phyloP scores from a whole-genome alignment of 2,797 vertebrate species.

The Sarcophilus harrisii region DNA sequence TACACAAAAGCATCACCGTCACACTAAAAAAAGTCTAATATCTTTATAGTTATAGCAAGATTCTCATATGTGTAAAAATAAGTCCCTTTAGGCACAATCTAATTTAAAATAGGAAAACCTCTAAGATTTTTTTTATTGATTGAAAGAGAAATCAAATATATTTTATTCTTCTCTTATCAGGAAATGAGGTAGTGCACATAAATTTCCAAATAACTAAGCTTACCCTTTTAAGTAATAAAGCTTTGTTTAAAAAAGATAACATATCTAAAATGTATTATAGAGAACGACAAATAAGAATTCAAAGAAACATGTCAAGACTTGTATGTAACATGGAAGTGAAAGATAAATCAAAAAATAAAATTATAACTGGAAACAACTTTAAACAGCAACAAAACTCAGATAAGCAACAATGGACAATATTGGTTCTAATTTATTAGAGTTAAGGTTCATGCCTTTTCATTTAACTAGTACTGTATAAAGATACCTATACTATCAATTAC shows the following conservation, averaged over 20 bases:
- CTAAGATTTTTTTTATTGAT: slow-evolving; percentile 39
- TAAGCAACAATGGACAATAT: neutral
- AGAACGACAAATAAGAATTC: slow-evolving; percentile 28
- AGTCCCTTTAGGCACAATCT: slow-evolving; percentile 1
- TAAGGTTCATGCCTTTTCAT: neutral
- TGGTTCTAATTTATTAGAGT: neutral
- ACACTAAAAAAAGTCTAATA: slow-evolving; percentile 29
- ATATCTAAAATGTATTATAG: slow-evolving; percentile 29
- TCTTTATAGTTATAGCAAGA: slow-evolving; percentile 39
- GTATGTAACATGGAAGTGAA: neutral
- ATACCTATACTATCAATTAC: neutral
- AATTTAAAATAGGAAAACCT: slow-evolving; percentile 45
- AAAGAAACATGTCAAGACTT: neutral
- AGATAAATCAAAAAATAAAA: neutral
- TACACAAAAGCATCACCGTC: slow-evolving; percentile 48
- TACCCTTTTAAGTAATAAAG: slow-evolving; percentile 24
- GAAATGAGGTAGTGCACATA: neutral
- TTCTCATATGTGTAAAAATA: slow-evolving; percentile 37
- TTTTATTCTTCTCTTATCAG: slow-evolving; percentile 12
- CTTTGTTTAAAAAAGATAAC: slow-evolving; percentile 28
- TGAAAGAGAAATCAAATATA: slow-evolving; percentile 50
- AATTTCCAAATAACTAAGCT: slow-evolving; percentile 36
- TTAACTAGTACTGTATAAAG: neutral
- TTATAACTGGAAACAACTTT: neutral
- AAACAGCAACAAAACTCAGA: neutral